Conservation (phyloP, 2,888 invertebrate species). For the Allolobophora icterica region DNA sequence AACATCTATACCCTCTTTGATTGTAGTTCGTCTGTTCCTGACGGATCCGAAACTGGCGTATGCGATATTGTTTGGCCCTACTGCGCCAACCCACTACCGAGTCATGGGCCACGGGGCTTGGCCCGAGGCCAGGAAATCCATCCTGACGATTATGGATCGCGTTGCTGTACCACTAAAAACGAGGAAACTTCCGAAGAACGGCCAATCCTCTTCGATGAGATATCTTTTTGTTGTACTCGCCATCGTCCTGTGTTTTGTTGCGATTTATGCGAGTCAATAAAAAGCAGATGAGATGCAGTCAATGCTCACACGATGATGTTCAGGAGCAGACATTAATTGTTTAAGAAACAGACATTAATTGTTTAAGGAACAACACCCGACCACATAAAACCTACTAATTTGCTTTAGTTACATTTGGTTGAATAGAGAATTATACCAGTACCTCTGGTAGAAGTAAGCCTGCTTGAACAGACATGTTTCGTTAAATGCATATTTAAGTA, state of each 20-base stretch:
- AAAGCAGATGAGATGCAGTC: background rate
- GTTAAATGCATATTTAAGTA: background rate
- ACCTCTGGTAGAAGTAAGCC: too few species aligned
- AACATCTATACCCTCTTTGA: background rate
- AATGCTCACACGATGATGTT: too few species aligned
- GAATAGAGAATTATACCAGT: background rate
- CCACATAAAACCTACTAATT: background rate
- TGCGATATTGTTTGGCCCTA: constrained; percentile 58
- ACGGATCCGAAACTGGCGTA: constrained; percentile 54
- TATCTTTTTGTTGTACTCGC: background rate
- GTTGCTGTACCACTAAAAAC: constrained; percentile 41
- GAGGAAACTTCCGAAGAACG: background rate
- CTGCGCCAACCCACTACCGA: constrained; percentile 63
- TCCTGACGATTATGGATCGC: constrained; percentile 60
- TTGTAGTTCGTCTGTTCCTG: constrained; percentile 52
- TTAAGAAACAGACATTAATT: too few species aligned
- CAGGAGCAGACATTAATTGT: too few species aligned
- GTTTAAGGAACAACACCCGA: background rate
- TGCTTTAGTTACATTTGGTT: background rate
- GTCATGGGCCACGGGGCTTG: constrained; percentile 64
- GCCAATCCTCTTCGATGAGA: background rate
- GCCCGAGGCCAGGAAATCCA: constrained; percentile 65
- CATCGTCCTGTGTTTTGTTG: background rate
- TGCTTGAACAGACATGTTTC: background rate
- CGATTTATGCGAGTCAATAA: background rate